Evolutionary conservation across 2,113 vertebrate species (phyloP), one percentile per base, ranked within the genome.

Genomic region (Leptobrachium ailaonicum): DNA sequence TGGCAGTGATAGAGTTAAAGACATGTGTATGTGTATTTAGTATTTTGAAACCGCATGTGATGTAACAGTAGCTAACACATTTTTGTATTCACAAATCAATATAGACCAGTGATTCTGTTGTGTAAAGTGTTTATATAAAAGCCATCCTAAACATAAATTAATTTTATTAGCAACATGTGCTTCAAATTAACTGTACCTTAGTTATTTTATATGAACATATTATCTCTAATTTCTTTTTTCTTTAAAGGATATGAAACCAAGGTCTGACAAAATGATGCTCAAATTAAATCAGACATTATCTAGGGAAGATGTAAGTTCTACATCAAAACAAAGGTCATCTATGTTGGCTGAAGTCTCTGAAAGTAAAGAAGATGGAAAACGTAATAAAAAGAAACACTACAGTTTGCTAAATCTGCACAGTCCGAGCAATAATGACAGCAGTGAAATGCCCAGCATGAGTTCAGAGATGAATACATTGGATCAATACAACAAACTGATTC

Each of bases 281-380:
- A 1, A 58, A 43, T 79, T 88, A 3, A 73, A 69, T 69, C 64
- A 2, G 40, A 82, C 82, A 12, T 12, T 60, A 10, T 81, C 80
- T 68, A 40, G 2, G 20, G n/a, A 79, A 4, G 89, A 89, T 73
- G 77, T 79, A 70, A 84, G 82, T 12, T 60, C 71, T 6, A 78
- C 84, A 32, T 56, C 91, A 54, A 91, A 87, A 84, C 86, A 88
- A 66, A 92, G 87, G 79, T 85, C 87, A 6, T 89, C 86, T 54
- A 40, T 91, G 2, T 68, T 91, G 9, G 88, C 89, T 32, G 90
- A 89, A 0, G 88, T 79, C 82, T 83, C 88, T 60, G 92, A 92
- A 76, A 84, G 66, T n/a, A 92, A 92, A 71, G 92, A 91, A 0
- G 91, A 90, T 0, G 89, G 79, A 76, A 66, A 72, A 5, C 82